Percentiles rank a stretch among this genome's conserved stretches.
Evolutionary conservation across 2,113 vertebrate species (phyloP).

Genomic region (Picathartes gymnocephalus): DNA sequence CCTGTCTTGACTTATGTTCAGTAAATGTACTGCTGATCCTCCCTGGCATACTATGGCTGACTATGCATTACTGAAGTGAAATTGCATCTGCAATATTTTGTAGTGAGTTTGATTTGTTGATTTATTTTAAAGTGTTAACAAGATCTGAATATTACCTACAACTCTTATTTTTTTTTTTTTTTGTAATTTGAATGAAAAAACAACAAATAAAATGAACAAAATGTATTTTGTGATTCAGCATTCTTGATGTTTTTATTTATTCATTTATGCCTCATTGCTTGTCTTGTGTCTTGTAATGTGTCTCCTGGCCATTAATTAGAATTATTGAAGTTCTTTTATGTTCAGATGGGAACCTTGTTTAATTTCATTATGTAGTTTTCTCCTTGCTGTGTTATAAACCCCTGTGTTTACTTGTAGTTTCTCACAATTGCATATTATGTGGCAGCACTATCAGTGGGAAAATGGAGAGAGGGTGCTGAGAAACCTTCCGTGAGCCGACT

Average conservation of each 20-base stretch:
- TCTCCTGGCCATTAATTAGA: slow-evolving; percentile 20
- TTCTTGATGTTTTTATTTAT: slow-evolving; percentile 4
- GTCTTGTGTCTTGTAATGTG: not conserved
- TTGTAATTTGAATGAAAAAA: not conserved
- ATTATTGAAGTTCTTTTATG: not conserved
- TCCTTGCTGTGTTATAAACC: not conserved
- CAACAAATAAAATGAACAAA: not conserved
- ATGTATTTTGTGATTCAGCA: not conserved
- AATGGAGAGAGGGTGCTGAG: not conserved
- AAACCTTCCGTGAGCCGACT: accelerated
- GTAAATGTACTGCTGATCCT: not conserved
- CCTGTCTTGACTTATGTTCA: not conserved
- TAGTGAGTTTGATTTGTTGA: not conserved
- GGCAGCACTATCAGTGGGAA: not conserved
- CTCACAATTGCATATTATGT: not conserved
- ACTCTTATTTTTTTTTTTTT: not conserved
- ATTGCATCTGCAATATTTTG: not conserved
- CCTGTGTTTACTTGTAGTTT: not conserved
- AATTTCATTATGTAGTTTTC: not conserved
- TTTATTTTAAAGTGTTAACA: not conserved
- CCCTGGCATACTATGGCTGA: not conserved
- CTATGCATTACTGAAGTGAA: not conserved
- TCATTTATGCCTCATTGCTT: not conserved
- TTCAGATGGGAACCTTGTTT: not conserved
- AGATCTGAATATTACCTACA: not conserved